Evolutionary conservation across 2,113 vertebrate species (phyloP).

Genomic region (Cepphus grylle): DNA sequence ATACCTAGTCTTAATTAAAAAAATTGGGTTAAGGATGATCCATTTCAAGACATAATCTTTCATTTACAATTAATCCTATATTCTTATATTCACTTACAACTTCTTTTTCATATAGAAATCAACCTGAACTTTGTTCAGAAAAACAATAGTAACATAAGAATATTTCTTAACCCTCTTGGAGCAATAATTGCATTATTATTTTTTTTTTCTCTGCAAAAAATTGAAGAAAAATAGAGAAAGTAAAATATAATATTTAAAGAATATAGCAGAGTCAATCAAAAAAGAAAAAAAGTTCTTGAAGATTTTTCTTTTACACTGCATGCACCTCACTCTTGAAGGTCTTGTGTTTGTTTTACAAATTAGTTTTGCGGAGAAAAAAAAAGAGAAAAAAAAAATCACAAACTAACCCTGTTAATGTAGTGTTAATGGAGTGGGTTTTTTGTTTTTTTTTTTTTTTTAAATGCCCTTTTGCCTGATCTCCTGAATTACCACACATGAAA

Average conservation of each 20-base stretch:
- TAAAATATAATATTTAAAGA: background rate
- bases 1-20: background rate
- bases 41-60: background rate
- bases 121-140: background rate
- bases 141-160: background rate
- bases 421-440: background rate
- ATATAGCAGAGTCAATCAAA: background rate
- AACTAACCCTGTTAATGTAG: accelerated
- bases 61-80: background rate
- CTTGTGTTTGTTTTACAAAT: background rate
- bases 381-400: background rate
- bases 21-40: background rate
- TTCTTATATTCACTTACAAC: background rate
- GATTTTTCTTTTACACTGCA: background rate
- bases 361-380: background rate
- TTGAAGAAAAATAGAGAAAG: background rate
- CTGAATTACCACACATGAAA: background rate
- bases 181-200: background rate
- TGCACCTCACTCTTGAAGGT: background rate
- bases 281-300: background rate
- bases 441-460: too few species aligned
- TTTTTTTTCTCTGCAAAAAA: background rate
- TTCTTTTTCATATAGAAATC: background rate
- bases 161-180: background rate
- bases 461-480: background rate